phyloP scores from a whole-genome alignment of 2,113 vertebrate genomes.

The Numida meleagris region DNA sequence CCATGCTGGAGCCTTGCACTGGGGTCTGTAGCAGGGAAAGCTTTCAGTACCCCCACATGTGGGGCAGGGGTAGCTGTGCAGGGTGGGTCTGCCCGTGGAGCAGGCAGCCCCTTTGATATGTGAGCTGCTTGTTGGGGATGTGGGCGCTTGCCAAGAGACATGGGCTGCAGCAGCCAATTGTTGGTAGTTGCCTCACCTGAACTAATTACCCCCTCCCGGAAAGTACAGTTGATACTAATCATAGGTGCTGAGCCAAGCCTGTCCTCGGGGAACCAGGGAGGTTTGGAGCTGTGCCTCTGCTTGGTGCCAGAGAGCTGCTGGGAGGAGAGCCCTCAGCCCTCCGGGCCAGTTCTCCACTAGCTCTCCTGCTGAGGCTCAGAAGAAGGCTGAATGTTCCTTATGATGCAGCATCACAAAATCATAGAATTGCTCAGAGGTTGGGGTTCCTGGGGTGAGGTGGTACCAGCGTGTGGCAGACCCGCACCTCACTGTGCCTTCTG shows the following conservation, averaged over 20 bases:
- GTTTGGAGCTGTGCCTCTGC: neutral
- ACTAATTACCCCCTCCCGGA: slow-evolving; percentile 65
- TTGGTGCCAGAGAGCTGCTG: slow-evolving; percentile 14
- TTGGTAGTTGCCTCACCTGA: slow-evolving; percentile 72
- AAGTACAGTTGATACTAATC: slow-evolving; percentile 66
- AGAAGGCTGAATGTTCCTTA: neutral
- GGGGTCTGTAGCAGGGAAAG: neutral
- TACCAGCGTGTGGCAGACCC: neutral
- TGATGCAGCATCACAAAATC: neutral
- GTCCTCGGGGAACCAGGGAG: slow-evolving; percentile 40
- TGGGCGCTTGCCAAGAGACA: slow-evolving; percentile 40
- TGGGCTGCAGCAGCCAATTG: slow-evolving; percentile 52
- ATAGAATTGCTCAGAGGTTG: too few species aligned
- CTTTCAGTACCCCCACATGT: neutral
- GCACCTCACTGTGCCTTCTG: neutral
- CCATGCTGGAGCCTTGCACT: neutral
- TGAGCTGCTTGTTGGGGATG: slow-evolving; percentile 50
- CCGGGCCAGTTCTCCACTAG: neutral
- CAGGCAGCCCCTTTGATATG: slow-evolving; percentile 67
- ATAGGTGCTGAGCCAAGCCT: slow-evolving; percentile 54
- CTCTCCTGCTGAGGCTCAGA: neutral
- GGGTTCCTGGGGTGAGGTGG: neutral
- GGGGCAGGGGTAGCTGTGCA: neutral
- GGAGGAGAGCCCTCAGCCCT: neutral
- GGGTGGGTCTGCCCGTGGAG: slow-evolving; percentile 50